These are phyloP conservation scores for Malacosoma neustria DNA, from an alignment of 2,888 invertebrate genomes.

Conservation along the genomic window DNA sequence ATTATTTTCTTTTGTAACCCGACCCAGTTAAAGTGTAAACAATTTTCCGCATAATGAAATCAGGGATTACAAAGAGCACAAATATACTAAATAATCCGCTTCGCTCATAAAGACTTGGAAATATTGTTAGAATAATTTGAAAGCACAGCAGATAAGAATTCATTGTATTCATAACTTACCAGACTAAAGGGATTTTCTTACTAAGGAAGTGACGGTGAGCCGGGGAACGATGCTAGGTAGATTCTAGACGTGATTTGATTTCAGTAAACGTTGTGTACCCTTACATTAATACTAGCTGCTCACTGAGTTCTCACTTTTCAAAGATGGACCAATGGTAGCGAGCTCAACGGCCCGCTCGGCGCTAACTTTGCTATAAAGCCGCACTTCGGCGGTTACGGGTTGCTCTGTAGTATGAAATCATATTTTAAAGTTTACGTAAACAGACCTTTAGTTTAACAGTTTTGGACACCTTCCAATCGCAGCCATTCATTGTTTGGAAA, in stretches of 20 bases:
- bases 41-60: no score
- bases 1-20: no score
- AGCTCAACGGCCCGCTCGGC: background rate
- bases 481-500: background rate
- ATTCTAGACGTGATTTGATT: background rate
- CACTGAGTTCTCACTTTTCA: background rate
- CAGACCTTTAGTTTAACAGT: background rate
- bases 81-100: no score
- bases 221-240: background rate
- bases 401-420: constrained; percentile 9
- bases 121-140: no score
- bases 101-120: no score
- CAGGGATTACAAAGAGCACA: no score
- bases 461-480: background rate
- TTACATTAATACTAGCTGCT: background rate
- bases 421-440: background rate
- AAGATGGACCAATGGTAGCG: background rate
- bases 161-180: background rate
- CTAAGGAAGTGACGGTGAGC: background rate
- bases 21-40: no score
- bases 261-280: background rate
- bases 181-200: background rate
- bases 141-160: background rate
- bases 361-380: background rate
- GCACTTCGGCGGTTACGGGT: background rate